phyloP scores from a whole-genome alignment of 1,140 invertebrate genomes.

The Drosophila cardini region DNA sequence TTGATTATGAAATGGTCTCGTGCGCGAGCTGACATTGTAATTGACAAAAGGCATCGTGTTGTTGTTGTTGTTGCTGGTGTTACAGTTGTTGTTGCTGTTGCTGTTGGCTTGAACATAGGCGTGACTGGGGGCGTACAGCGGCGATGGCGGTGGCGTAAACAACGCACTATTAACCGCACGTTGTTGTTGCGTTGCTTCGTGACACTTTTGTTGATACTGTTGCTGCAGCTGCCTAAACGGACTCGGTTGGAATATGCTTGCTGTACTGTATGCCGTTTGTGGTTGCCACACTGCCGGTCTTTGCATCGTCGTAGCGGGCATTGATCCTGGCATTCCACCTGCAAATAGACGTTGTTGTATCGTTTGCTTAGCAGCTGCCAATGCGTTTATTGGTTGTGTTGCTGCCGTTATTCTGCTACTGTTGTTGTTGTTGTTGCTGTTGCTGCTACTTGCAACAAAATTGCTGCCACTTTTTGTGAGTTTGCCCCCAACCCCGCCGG shows the following conservation, averaged over 20 bases:
- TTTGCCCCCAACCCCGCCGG: conserved; percentile 51
- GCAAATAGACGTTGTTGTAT: conserved; percentile 74
- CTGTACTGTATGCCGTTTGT: conserved; percentile 58
- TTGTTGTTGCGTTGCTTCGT: conserved; percentile 42
- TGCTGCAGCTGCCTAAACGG: conserved; percentile 63
- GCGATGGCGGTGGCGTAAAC: conserved; percentile 67
- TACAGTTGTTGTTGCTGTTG: conserved; percentile 23
- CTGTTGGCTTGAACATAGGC: conserved; percentile 31
- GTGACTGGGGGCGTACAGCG: conserved; percentile 53
- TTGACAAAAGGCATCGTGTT: conserved; percentile 70
- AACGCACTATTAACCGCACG: conserved; percentile 31
- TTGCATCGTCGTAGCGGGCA: neutral
- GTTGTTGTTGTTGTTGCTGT: conserved; percentile 7
- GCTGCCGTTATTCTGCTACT: conserved; percentile 17
- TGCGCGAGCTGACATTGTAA: conserved; percentile 74
- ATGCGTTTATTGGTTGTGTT: conserved; percentile 50
- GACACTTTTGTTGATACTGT: conserved; percentile 65
- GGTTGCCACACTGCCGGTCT: conserved; percentile 63
- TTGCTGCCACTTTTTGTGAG: conserved; percentile 49
- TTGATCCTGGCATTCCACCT: conserved; percentile 32
- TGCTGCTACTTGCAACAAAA: conserved; percentile 32
- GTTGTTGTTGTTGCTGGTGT: conserved; percentile 41
- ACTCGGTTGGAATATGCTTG: conserved; percentile 70
- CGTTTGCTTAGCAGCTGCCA: conserved; percentile 74
- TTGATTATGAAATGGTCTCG: conserved; percentile 81